Evolutionary conservation across 1,140 invertebrate genomes (phyloP).

Genomic region (Lycorma delicatula): DNA sequence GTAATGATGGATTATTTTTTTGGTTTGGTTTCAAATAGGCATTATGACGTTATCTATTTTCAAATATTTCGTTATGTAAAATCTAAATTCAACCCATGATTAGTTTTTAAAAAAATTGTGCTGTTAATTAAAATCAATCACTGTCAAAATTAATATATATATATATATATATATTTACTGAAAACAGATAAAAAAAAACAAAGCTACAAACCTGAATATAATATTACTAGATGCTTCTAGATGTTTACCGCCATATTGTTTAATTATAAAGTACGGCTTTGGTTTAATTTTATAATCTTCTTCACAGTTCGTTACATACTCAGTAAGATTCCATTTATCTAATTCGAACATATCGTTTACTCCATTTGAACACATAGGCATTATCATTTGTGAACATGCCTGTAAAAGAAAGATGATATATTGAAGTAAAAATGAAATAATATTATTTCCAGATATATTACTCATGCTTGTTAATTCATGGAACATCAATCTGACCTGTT

Average conservation of each 20-base stretch:
- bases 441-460: too few species aligned
- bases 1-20: too few species aligned
- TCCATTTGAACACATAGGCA: constrained; percentile 80
- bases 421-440: neutral
- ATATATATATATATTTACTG: too few species aligned
- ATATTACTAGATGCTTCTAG: constrained; percentile 66
- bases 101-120: too few species aligned
- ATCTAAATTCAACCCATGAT: too few species aligned
- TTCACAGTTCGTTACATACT: constrained; percentile 55
- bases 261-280: constrained; percentile 51
- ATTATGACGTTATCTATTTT: too few species aligned
- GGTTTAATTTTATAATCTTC: constrained; percentile 60
- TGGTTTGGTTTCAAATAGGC: too few species aligned
- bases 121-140: too few species aligned
- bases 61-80: too few species aligned
- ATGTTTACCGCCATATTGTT: constrained; percentile 74
- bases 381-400: constrained; percentile 92
- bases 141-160: too few species aligned
- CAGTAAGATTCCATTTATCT: constrained; percentile 60
- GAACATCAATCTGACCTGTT: neutral
- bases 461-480: neutral
- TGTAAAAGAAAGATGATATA: constrained; percentile 39
- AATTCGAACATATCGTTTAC: constrained; percentile 76
- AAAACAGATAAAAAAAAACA: too few species aligned
- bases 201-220: constrained; percentile 71